A percentile compares a stretch with the other conserved stretches of the same genome.
Conservation (phyloP, 2,888 invertebrate genomes). For the Aquatica leii region DNA sequence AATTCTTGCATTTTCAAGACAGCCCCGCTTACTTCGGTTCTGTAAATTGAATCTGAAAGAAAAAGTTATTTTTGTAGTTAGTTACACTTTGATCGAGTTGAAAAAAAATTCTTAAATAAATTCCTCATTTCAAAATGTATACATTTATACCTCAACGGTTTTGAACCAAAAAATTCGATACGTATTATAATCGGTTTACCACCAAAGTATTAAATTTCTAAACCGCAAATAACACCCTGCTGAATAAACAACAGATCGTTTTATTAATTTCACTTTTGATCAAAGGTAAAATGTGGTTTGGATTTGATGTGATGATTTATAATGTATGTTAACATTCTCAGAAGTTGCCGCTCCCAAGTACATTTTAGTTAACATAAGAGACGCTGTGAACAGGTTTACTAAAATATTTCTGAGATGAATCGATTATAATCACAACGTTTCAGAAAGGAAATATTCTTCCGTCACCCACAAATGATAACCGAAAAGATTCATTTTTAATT, state of each 20-base stretch:
- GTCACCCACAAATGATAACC: constrained; percentile 17
- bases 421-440: constrained; percentile 27
- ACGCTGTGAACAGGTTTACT: constrained; percentile 23
- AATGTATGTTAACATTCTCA: constrained; percentile 22
- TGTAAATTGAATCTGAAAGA: constrained; percentile 74
- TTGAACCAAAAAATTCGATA: background rate
- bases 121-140: background rate
- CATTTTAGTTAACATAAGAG: constrained; percentile 25
- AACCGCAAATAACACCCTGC: constrained; percentile 22
- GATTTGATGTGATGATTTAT: constrained; percentile 33
- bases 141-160: background rate
- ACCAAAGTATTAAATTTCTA: too few species aligned
- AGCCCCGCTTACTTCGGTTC: constrained; percentile 84
- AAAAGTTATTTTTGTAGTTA: constrained; percentile 16
- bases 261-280: constrained; percentile 32
- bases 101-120: background rate
- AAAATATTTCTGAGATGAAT: constrained; percentile 32
- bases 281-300: constrained; percentile 22
- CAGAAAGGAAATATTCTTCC: constrained; percentile 14
- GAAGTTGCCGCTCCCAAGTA: constrained; percentile 27
- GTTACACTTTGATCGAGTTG: constrained; percentile 11
- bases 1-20: constrained; percentile 91
- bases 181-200: background rate
- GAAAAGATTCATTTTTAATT: background rate
- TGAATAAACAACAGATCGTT: constrained; percentile 28